A percentile compares a stretch with the other conserved stretches of the same genome.
These are phyloP conservation scores for Glareola pratincola DNA, from an alignment of 2,113 vertebrate species.

Conservation along the genomic window DNA sequence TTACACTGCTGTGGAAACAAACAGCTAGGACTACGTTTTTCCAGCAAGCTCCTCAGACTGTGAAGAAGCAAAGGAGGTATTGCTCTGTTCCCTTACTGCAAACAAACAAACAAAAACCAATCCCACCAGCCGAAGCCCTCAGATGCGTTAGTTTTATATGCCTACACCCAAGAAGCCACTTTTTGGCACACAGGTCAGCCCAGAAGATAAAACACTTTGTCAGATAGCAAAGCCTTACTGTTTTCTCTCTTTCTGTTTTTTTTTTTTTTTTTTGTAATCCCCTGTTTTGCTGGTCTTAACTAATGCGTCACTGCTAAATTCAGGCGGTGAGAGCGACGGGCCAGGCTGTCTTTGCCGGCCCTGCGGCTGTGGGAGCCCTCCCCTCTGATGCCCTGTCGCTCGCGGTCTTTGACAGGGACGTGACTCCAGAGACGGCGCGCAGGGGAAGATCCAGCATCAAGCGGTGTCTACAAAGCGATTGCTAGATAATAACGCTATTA, in stretches of 20 bases:
- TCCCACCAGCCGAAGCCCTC: background rate
- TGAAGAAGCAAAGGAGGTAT: background rate
- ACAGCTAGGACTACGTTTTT: background rate
- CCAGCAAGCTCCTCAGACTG: background rate
- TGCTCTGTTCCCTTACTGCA: background rate
- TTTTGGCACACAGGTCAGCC: background rate
- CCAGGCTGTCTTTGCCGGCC: background rate
- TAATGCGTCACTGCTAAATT: background rate
- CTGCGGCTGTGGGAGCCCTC: background rate
- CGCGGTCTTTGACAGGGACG: background rate
- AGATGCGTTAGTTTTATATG: background rate
- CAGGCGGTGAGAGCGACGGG: background rate
- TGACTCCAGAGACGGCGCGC: rapidly evolving
- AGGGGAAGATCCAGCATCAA: background rate
- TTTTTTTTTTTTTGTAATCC: background rate
- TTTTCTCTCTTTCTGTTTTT: too few species aligned
- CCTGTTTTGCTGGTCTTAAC: background rate
- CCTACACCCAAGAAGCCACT: background rate
- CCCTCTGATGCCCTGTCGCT: background rate
- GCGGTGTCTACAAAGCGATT: background rate
- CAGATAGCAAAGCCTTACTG: background rate
- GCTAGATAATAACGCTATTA: background rate
- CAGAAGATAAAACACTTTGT: background rate
- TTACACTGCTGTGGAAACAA: background rate
- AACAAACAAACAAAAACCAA: background rate